A percentile compares a stretch with the other conserved stretches of the same genome.
These are phyloP conservation scores for Aspidiotus rigidus DNA, from an alignment of 2,888 invertebrate species.

Conservation along the genomic window DNA sequence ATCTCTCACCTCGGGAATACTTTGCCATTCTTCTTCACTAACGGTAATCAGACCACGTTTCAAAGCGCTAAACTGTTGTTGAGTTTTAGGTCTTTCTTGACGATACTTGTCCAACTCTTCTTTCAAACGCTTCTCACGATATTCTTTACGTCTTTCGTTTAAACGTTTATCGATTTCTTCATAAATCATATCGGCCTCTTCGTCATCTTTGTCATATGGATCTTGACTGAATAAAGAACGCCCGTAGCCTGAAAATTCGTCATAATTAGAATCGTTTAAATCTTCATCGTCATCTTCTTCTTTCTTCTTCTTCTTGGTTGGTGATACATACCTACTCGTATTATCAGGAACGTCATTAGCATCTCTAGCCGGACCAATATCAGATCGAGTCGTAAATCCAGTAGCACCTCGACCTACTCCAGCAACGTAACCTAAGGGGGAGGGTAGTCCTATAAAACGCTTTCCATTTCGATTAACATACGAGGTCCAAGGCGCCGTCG, in stretches of 20 bases:
- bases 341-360: conserved; percentile 97
- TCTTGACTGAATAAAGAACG: conserved; percentile 98
- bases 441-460: conserved; percentile 93
- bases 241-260: conserved; percentile 98
- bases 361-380: conserved; percentile 99
- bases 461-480: conserved; percentile 85
- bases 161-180: conserved; percentile 96
- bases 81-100: conserved; percentile 96
- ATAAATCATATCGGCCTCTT: conserved; percentile 98
- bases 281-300: conserved; percentile 95
- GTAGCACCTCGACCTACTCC: conserved; percentile 96
- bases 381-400: conserved; percentile 97
- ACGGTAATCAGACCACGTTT: conserved; percentile 77
- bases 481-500: conserved; percentile 43
- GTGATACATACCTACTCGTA: conserved; percentile 91
- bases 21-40: conserved; percentile 90
- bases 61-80: conserved; percentile 97
- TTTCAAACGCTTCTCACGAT: conserved; percentile 75
- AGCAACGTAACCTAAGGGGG: conserved; percentile 97
- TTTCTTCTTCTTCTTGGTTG: conserved; percentile 78
- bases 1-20: conserved; percentile 98
- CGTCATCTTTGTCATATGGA: conserved; percentile 99
- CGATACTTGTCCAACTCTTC: conserved; percentile 95
- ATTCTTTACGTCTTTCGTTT: conserved; percentile 97
- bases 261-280: conserved; percentile 98